A percentile compares a stretch with the other conserved stretches of the same genome.
These are phyloP conservation scores for Steatornis caripensis DNA, from an alignment of 2,113 vertebrate genomes.

Conservation along the genomic window DNA sequence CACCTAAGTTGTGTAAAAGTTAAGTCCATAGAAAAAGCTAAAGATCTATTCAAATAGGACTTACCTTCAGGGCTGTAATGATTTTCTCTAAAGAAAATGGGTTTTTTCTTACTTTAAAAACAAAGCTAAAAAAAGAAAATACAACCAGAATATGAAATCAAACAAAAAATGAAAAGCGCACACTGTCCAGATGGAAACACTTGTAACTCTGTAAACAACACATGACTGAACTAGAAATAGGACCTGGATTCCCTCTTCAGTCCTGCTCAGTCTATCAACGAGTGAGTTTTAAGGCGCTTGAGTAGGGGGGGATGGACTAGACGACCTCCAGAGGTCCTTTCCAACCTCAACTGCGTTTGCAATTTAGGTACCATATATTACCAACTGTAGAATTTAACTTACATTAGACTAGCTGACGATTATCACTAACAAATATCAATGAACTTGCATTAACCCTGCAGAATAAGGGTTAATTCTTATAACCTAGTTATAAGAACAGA, in stretches of 20 bases:
- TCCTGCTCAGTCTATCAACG: neutral
- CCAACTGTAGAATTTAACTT: neutral
- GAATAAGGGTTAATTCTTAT: neutral
- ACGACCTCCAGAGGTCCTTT: neutral
- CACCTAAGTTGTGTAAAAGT: neutral
- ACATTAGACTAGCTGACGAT: neutral
- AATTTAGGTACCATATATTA: neutral
- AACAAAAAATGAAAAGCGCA: neutral
- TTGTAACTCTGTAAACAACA: neutral
- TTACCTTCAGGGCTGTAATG: neutral
- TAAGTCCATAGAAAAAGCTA: neutral
- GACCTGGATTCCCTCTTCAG: neutral
- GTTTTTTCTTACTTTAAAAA: neutral
- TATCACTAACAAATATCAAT: rapidly evolving
- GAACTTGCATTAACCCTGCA: neutral
- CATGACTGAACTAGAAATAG: neutral
- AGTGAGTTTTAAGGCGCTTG: neutral
- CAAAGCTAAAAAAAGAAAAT: neutral
- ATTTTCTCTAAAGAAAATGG: neutral
- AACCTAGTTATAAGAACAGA: neutral
- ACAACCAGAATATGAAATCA: neutral
- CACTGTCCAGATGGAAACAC: neutral
- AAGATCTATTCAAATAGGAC: neutral
- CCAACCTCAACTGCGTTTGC: neutral
- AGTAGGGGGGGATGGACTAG: neutral